phyloP scores from a whole-genome alignment of 1,140 invertebrate genomes.

The Coenobita brevimanus region DNA sequence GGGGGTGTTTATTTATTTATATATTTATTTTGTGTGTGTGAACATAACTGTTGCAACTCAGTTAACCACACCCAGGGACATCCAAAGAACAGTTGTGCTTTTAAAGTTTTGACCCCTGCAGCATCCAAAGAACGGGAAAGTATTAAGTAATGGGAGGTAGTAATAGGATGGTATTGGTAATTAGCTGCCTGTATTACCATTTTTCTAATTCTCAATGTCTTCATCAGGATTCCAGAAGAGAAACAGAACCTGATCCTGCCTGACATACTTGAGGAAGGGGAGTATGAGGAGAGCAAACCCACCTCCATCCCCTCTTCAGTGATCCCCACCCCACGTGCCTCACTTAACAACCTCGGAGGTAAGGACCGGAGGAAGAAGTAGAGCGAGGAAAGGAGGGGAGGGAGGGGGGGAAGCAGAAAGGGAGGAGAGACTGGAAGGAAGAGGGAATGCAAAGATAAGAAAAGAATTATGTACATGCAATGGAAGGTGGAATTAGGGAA shows the following conservation, averaged over 20 bases:
- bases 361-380: neutral
- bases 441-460: neutral
- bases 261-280: constrained; percentile 78
- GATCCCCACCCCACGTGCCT: constrained; percentile 19
- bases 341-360: neutral
- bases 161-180: no score
- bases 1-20: no score
- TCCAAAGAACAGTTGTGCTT: no score
- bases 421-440: neutral
- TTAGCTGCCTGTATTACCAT: no score
- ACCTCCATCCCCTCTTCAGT: constrained; percentile 24
- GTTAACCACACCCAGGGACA: no score
- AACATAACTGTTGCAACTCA: no score
- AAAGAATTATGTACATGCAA: neutral
- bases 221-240: constrained; percentile 78
- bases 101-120: no score
- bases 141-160: no score
- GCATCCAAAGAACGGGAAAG: no score
- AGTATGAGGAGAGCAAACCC: constrained; percentile 71
- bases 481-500: neutral
- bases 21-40: no score
- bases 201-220: no score
- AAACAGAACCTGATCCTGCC: constrained; percentile 79
- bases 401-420: neutral
- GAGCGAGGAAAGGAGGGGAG: neutral